phyloP scores from a whole-genome alignment of 2,113 vertebrate genomes.

The Antennarius striatus region DNA sequence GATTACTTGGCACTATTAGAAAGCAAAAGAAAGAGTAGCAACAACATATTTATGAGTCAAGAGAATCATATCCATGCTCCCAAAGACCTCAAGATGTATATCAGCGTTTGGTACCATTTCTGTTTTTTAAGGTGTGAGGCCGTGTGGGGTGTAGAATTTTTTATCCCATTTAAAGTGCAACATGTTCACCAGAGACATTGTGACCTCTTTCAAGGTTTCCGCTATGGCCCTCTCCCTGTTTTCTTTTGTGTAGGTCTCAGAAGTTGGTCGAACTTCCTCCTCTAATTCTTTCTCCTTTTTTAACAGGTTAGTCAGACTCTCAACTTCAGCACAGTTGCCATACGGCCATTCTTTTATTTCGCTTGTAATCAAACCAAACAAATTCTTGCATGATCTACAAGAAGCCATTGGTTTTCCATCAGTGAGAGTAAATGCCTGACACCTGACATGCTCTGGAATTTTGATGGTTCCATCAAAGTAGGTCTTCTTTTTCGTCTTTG shows the following conservation, averaged over 20 bases:
- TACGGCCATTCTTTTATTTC: rapidly evolving
- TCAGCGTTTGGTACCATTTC: no score
- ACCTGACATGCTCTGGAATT: constrained; percentile 1
- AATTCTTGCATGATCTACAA: not conserved
- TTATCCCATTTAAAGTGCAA: not conserved
- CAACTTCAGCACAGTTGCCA: constrained; percentile 48
- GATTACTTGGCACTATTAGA: no score
- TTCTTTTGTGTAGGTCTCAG: rapidly evolving
- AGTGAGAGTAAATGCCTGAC: not conserved
- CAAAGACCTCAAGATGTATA: no score
- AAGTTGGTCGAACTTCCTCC: rapidly evolving
- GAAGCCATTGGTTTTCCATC: rapidly evolving
- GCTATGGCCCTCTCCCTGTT: rapidly evolving
- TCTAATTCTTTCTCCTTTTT: not conserved
- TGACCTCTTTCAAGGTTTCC: rapidly evolving
- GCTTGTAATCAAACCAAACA: not conserved
- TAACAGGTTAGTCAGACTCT: constrained; percentile 46
- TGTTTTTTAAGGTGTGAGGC: no score
- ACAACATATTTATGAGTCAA: no score
- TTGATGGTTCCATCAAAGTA: constrained; percentile 34
- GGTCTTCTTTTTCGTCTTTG: rapidly evolving
- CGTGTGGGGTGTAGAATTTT: not conserved
- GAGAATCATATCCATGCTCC: no score
- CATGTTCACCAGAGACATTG: rapidly evolving
- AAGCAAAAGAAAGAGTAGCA: no score